Base-by-base conservation (phyloP, 2,888 invertebrate species). In the Julus scandinavius region DNA sequence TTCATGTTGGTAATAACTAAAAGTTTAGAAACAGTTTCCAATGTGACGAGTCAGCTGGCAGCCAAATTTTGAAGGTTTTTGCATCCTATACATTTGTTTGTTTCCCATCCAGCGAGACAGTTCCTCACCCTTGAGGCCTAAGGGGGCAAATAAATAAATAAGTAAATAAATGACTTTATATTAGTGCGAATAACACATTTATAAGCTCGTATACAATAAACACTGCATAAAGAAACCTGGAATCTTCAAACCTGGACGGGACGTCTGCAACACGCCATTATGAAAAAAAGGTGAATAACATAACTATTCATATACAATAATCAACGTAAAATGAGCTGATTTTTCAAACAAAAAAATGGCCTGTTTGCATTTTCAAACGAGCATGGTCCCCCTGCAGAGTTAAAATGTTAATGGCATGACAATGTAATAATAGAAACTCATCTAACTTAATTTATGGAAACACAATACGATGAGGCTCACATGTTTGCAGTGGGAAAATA, bases 81-180 rank as follows among this genome's bases (percentile, higher is more conserved):
- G 54, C 54, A 54, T 15, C 54, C 54, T 54, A 49, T 49, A 15
- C 54, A 15, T 15, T 13, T 54, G 54, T 54, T 54, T 54, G 54
- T 54, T 54, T 54, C 54, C 54, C 54, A 15, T 54, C 54, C 15
- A 15, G 54, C 2, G 11, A 54, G 15, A 15, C 54, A 54, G 54
- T 54, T 54, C 54, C 54, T 54, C 54, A 15, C 54, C 54, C 54
- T 13, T 54, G 15, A 54, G 13, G 54, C 54, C 54, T 15, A 15
- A 54, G 54, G 54, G 54, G 15, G 54, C 2, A 54, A 54, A 54
- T 54, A 54, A 54, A 15, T 54, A 54, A 54, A 54, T 54, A 54
- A 54, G 54, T 54, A 54, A 54, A 54, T 54, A 54, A 54, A 54
- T 54, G 54, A 54, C 54, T 54, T 54, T 54, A 54, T 54, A 54